Evolutionary conservation across 2,888 invertebrate species (phyloP).

Genomic region (Diogma glabrata): DNA sequence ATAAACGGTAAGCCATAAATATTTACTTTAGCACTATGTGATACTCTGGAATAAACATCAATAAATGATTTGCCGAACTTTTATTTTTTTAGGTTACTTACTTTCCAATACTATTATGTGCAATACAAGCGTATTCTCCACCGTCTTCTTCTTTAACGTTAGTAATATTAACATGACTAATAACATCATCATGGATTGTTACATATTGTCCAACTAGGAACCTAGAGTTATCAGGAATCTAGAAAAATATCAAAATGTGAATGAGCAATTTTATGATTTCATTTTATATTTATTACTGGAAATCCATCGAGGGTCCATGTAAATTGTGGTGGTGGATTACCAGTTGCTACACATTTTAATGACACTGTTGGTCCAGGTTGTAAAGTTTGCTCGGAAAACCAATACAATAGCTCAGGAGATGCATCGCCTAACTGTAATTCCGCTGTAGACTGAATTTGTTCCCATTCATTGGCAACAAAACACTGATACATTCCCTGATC

Average conservation of each 20-base stretch:
- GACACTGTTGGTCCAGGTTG: constrained; percentile 87
- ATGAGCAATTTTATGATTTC: neutral
- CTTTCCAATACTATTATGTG: constrained; percentile 70
- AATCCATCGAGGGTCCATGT: constrained; percentile 85
- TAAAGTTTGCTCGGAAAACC: constrained; percentile 85
- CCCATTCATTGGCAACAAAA: constrained; percentile 71
- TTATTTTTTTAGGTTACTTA: constrained; percentile 25
- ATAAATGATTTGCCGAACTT: neutral
- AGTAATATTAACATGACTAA: constrained; percentile 84
- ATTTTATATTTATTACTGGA: no score
- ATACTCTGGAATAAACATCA: constrained; percentile 40
- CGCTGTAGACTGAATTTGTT: constrained; percentile 71
- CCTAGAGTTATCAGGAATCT: constrained; percentile 45
- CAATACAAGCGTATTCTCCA: constrained; percentile 77
- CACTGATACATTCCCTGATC: constrained; percentile 91
- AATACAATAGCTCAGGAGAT: constrained; percentile 78
- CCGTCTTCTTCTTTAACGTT: constrained; percentile 81
- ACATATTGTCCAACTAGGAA: constrained; percentile 87
- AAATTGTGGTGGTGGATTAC: constrained; percentile 87
- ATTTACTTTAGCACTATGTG: constrained; percentile 76
- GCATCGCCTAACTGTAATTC: constrained; percentile 77
- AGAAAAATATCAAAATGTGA: constrained; percentile 2
- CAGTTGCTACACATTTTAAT: constrained; percentile 86
- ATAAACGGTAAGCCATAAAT: constrained; percentile 80
- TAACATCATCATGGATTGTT: constrained; percentile 83